Evolutionary conservation across 2,888 invertebrate genomes (phyloP), one percentile per base, ranked within the genome.

Genomic region (Halictus ligatus): DNA sequence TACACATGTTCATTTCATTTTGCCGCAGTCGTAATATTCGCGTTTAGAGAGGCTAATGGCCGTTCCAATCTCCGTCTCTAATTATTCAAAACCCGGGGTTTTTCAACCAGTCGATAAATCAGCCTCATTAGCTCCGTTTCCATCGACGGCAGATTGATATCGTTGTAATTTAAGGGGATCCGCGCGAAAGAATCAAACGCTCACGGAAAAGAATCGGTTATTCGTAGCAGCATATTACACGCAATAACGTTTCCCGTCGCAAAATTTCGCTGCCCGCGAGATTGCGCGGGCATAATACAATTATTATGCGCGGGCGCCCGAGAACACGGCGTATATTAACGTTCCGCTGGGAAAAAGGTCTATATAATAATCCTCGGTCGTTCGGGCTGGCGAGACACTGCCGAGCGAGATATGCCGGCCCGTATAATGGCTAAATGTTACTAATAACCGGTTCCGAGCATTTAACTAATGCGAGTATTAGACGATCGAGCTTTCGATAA

Each of bases 391-490:
- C 83, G 76, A 84, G 88, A 89, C 90, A 86, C 88, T 84, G 78
- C 71, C 74, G 35, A 67, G 81, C 67, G 69, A 88, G 88, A 87
- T 90, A 90, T 79, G 86, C 89, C 85, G 75, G 78, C 69, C 77
- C 69, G 75, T 84, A 76, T 89, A 90, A 90, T 89, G 86, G 88
- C 79, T 89, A 90, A 91, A 91, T 90, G 89, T 89, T 90, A 83
- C 91, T 91, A 91, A 91, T 90, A 91, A 91, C 91, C 91, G 91
- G 91, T 91, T 91, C 82, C 76, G 87, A 81, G 86, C 91, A 88
- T 91, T 91, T 89, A 91, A 91, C 91, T 91, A 90, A 91, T 91
- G 89, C 88, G 84, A 82, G 90, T 87, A 90, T 91, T 90, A 91
- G 87, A 87, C 88, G 91, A 91, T 91, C 83, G 81, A 87, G 86